A percentile compares a stretch with the other conserved stretches of the same genome.
Evolutionary conservation across 2,888 invertebrate genomes (phyloP).

Genomic region (Acleris holmiana): DNA sequence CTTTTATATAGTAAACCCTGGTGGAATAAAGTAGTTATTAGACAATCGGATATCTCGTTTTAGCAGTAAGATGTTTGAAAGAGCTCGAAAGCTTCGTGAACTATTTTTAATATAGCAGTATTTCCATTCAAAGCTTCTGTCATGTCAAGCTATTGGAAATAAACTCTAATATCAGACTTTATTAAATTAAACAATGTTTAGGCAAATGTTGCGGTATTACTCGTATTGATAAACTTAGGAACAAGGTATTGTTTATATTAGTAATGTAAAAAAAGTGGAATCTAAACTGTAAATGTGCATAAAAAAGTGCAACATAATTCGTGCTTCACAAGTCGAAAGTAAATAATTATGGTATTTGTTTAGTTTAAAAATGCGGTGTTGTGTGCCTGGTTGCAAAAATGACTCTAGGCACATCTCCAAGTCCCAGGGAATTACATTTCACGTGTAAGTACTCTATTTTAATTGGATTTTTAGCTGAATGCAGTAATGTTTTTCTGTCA

Average conservation of each 20-base stretch:
- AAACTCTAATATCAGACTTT: conserved; percentile 16
- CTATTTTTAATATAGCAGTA: neutral
- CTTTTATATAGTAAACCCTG: conserved; percentile 6
- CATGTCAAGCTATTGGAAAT: conserved; percentile 26
- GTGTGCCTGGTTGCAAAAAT: conserved; percentile 68
- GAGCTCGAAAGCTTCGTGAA: neutral
- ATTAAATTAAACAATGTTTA: conserved; percentile 3
- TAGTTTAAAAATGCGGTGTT: conserved; percentile 64
- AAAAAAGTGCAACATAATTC: neutral
- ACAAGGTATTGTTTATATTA: neutral
- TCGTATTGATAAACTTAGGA: too few relatives aligned
- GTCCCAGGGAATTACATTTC: conserved; percentile 70
- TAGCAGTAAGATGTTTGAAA: neutral
- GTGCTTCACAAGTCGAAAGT: neutral
- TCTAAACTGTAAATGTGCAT: neutral
- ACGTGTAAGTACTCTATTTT: conserved; percentile 61
- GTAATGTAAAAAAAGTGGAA: neutral
- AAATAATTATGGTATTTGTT: conserved; percentile 19
- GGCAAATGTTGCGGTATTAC: too few relatives aligned
- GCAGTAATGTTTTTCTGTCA: too few relatives aligned
- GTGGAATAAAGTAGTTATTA: neutral
- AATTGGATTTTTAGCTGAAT: neutral
- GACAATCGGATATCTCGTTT: neutral
- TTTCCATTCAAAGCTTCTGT: conserved; percentile 30
- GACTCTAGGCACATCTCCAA: conserved; percentile 64